Evolutionary conservation across 2,113 vertebrate genomes (phyloP), one percentile per base, ranked within the genome.

Genomic region (Cyanoderma ruficeps): DNA sequence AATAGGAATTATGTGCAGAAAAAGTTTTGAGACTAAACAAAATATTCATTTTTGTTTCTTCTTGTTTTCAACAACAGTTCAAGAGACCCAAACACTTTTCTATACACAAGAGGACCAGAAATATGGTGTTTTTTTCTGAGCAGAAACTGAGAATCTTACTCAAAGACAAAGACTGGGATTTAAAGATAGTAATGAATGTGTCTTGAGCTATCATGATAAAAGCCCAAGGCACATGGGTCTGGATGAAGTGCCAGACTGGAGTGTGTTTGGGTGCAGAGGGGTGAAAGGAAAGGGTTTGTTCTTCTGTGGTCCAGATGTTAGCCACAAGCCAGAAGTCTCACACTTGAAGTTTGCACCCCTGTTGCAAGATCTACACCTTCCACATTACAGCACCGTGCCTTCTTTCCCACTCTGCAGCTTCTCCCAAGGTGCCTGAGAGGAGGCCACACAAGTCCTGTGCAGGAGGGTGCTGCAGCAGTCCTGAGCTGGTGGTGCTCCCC

Each of bases 351-450:
- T 33, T 37, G 18, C 10, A 15, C 4, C 20, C 30, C 11, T 41
- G 5, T 33, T n/a, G 27, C 52, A 41, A 88, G 25, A 14, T 14
- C 50, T 52, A 11, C 22, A 47, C 7, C 15, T 42, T 69, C 30
- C 56, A 39, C 7, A 3, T 35, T 27, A 25, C 18, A 75, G 41
- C 37, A 25, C 60, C 0, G 0, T 50, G 64, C 33, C 33, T 85
- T 57, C 69, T 39, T 75, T 86, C n/a, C 24, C 22, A 10, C n/a
- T 18, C 79, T 60, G 33, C 53, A 57, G 2, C 61, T 67, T 65
- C 57, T 83, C 52, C 7, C 24, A 10, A 35, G 42, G 50, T 59
- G 23, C n/a, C 23, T 31, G 19, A 0, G 0, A 37, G 59, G 75
- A 57, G 49, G 21, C 19, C 22, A 6, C 18, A 20, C 24, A 23